phyloP scores from a whole-genome alignment of 1,140 invertebrate species.

The Saxidomus purpurata region DNA sequence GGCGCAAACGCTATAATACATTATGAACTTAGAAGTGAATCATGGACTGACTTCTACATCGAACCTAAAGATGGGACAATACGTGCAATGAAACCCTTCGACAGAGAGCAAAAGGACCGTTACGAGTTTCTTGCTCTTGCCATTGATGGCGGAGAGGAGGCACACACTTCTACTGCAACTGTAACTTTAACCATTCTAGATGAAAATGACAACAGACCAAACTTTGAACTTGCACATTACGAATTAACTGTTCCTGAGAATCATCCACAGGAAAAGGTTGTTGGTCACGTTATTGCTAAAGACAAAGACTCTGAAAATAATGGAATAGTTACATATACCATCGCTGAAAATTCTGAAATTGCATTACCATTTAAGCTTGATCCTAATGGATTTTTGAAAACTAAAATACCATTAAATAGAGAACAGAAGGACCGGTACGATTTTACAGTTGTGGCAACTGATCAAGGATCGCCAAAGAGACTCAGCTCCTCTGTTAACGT shows the following conservation, averaged over 20 bases:
- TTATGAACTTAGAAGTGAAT: constrained; percentile 90
- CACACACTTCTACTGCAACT: constrained; percentile 93
- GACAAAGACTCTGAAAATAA: constrained; percentile 94
- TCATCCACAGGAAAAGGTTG: constrained; percentile 91
- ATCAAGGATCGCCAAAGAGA: constrained; percentile 70
- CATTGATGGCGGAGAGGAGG: constrained; percentile 93
- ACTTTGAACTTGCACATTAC: constrained; percentile 90
- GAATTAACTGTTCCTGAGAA: constrained; percentile 78
- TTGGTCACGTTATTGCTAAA: constrained; percentile 93
- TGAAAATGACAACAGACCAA: constrained; percentile 96
- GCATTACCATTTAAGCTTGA: constrained; percentile 67
- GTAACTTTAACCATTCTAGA: constrained; percentile 96
- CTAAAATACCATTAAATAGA: constrained; percentile 63
- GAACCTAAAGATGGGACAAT: constrained; percentile 91
- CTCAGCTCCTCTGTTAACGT: constrained; percentile 64
- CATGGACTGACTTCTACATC: constrained; percentile 93
- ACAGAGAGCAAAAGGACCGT: constrained; percentile 95
- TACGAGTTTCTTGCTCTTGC: constrained; percentile 97
- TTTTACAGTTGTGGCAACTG: constrained; percentile 68
- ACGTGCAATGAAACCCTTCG: constrained; percentile 93
- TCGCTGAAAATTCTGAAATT: constrained; percentile 55
- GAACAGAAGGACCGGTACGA: constrained; percentile 60
- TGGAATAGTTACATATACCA: constrained; percentile 66
- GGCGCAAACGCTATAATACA: constrained; percentile 98
- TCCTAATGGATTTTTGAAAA: constrained; percentile 68